Evolutionary conservation across 2,113 vertebrate species (phyloP).

Genomic region (Entelurus aequoreus): DNA sequence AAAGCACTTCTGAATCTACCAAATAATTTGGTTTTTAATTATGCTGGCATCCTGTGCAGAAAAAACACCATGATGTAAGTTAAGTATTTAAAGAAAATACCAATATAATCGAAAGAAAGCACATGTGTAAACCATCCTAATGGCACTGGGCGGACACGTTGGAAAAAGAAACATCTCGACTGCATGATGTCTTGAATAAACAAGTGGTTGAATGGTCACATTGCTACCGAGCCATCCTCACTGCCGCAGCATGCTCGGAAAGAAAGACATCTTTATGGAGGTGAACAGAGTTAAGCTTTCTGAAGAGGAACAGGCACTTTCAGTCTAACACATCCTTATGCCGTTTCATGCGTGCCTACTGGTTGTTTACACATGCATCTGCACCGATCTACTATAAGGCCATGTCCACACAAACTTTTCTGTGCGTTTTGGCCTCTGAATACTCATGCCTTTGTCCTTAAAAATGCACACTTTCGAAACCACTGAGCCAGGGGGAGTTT

Average conservation of each 20-base stretch:
- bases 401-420: no score
- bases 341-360: conserved; percentile 44
- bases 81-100: conserved; percentile 2
- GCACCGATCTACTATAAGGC: conserved; percentile 31
- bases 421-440: no score
- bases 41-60: background rate
- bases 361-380: conserved; percentile 53
- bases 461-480: no score
- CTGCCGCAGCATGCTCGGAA: conserved; percentile 35
- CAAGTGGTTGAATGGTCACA: conserved; percentile 55
- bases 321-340: conserved; percentile 43
- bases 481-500: no score
- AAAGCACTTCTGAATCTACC: background rate
- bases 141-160: conserved; percentile 32
- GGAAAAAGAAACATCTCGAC: conserved; percentile 41
- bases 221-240: conserved; percentile 42
- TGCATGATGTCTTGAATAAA: conserved; percentile 57
- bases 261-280: conserved; percentile 67
- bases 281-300: conserved; percentile 67
- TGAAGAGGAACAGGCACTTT: conserved; percentile 51
- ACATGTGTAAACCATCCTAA: conserved; percentile 35
- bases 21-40: background rate
- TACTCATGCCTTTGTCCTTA: no score
- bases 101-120: conserved; percentile 18
- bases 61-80: conserved; percentile 1